Evolutionary conservation across 2,888 invertebrate species (phyloP).

Genomic region (Eulithis testata): DNA sequence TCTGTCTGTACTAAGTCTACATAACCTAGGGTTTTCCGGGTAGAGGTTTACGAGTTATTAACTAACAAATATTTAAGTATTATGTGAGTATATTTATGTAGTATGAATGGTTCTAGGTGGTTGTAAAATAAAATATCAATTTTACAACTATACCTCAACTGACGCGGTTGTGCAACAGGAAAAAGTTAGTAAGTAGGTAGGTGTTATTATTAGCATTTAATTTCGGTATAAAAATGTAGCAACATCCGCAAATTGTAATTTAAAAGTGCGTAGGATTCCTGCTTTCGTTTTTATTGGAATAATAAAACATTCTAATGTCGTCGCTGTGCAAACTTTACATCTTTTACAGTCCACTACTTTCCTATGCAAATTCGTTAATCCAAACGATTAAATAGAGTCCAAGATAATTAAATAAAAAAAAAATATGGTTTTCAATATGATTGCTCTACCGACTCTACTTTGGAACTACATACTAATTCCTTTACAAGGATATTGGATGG

Average conservation of each 20-base stretch:
- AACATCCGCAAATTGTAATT: conserved; percentile 55
- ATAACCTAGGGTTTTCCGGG: conserved; percentile 1
- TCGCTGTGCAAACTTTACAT: conserved; percentile 41
- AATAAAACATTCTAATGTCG: conserved; percentile 50
- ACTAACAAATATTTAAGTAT: not conserved
- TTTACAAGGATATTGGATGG: conserved; percentile 44
- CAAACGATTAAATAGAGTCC: conserved; percentile 40
- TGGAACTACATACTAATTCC: conserved; percentile 38
- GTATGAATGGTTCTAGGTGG: not conserved
- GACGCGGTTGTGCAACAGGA: not conserved
- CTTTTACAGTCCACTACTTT: conserved; percentile 51
- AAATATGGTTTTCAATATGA: conserved; percentile 39
- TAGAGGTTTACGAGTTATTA: not conserved
- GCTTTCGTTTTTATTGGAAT: conserved; percentile 58
- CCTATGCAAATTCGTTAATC: conserved; percentile 43
- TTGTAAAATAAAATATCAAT: not conserved
- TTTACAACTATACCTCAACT: not conserved
- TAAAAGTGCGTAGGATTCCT: conserved; percentile 52
- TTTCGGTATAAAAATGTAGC: conserved; percentile 49
- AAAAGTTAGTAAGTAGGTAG: not conserved
- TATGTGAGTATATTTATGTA: no score
- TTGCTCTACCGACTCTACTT: conserved; percentile 14
- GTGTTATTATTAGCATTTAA: conserved; percentile 31
- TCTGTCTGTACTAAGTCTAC: not conserved
- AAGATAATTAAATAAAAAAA: conserved; percentile 5